These are phyloP conservation scores for Lysiphlebus fabarum DNA, from an alignment of 1,140 invertebrate species.

Conservation along the genomic window DNA sequence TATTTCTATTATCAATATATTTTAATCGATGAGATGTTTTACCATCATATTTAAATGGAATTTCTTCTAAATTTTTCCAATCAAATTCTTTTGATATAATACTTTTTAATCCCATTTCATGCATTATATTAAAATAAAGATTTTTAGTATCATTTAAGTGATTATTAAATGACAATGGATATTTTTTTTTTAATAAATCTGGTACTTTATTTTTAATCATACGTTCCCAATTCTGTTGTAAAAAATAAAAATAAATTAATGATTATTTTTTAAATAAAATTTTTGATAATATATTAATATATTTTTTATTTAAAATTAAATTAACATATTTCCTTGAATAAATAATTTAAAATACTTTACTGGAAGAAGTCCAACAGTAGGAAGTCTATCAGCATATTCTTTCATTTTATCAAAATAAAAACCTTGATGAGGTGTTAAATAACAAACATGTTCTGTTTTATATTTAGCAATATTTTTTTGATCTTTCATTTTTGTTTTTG, in stretches of 20 bases:
- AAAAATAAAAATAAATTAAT: slow-evolving; percentile 15
- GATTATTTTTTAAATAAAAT: not conserved
- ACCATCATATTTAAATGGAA: slow-evolving; percentile 58
- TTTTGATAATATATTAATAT: slow-evolving; percentile 5
- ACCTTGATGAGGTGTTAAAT: slow-evolving; percentile 19
- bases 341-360: slow-evolving; percentile 24
- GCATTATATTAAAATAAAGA: slow-evolving; percentile 54
- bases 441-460: slow-evolving; percentile 20
- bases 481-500: slow-evolving; percentile 23
- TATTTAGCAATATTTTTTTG: slow-evolving; percentile 18
- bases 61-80: slow-evolving; percentile 25
- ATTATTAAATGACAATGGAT: slow-evolving; percentile 45
- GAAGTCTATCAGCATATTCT: slow-evolving; percentile 31
- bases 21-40: slow-evolving; percentile 58
- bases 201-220: slow-evolving; percentile 53
- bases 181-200: slow-evolving; percentile 44
- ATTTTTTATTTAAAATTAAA: too few relatives aligned
- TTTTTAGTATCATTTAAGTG: slow-evolving; percentile 53
- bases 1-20: slow-evolving; percentile 59
- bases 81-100: slow-evolving; percentile 49
- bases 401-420: slow-evolving; percentile 34
- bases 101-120: slow-evolving; percentile 52
- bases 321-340: not conserved
- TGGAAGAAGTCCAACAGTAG: slow-evolving; percentile 29
- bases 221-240: slow-evolving; percentile 54